phyloP scores from a whole-genome alignment of 2,797 vertebrate species.

The Myioborus melanocephalus region DNA sequence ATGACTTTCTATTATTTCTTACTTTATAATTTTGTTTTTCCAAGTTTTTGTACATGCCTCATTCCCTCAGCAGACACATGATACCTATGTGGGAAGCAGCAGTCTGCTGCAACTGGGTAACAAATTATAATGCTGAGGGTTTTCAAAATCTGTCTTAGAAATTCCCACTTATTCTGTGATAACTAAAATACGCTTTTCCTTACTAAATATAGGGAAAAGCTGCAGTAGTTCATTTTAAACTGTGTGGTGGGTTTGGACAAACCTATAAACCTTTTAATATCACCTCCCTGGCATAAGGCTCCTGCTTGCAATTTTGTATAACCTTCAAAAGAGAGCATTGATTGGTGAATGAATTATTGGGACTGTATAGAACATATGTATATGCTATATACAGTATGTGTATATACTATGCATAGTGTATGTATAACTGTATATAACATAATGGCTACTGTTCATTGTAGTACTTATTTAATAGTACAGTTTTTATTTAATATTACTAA shows the following conservation, averaged over 20 bases:
- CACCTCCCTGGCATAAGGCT: background rate
- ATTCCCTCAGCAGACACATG: background rate
- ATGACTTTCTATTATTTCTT: background rate
- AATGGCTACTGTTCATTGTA: background rate
- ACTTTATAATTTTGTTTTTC: background rate
- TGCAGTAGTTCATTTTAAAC: background rate
- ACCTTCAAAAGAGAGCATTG: background rate
- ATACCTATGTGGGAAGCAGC: background rate
- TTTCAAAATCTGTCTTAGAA: background rate
- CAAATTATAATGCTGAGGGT: background rate
- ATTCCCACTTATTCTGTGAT: background rate
- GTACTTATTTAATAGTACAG: background rate
- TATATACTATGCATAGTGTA: background rate
- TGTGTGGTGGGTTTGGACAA: background rate
- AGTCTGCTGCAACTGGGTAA: background rate
- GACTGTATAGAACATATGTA: background rate
- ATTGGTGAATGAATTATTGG: background rate
- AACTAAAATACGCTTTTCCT: background rate
- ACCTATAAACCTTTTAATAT: background rate
- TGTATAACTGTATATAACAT: background rate
- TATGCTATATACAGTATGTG: too few relatives aligned
- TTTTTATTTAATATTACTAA: background rate
- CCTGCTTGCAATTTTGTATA: slow-evolving; percentile 2
- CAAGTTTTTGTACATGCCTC: background rate
- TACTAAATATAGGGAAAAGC: background rate